Conservation (phyloP, 1,140 invertebrate genomes). For the Ceratosolen solmsi region DNA sequence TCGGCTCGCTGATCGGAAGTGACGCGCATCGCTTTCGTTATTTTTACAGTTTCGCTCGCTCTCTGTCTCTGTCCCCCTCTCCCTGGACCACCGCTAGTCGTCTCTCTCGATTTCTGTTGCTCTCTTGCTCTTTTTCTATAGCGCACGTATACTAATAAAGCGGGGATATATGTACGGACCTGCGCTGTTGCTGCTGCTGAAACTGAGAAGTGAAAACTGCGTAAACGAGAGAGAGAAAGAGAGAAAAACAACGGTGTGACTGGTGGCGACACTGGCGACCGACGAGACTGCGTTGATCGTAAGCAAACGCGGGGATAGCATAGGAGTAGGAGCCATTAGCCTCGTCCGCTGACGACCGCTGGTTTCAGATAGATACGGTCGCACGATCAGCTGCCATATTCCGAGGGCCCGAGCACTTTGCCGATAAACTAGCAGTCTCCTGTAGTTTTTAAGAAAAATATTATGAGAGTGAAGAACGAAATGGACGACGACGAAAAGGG, state of each 20-base stretch:
- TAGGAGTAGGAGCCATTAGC: conserved; percentile 68
- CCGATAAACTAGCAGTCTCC: conserved; percentile 63
- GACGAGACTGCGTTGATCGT: neutral
- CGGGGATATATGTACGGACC: neutral
- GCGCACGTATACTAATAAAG: neutral
- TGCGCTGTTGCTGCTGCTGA: neutral
- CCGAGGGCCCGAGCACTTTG: conserved; percentile 60
- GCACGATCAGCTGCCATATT: conserved; percentile 66
- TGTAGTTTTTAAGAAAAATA: conserved; percentile 70
- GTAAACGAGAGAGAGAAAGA: neutral
- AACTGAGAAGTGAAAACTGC: neutral
- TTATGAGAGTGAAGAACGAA: conserved; percentile 76
- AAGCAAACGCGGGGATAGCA: conserved; percentile 15
- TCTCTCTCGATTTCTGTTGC: neutral
- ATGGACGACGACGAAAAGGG: conserved; percentile 77
- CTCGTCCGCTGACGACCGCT: conserved; percentile 59
- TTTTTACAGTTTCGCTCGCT: conserved; percentile 67
- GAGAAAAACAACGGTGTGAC: conserved; percentile 1
- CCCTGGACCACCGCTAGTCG: too few relatives aligned
- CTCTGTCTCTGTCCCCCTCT: neutral
- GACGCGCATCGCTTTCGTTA: conserved; percentile 68
- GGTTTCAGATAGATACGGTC: neutral
- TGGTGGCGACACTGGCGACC: neutral
- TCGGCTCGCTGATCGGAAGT: conserved; percentile 61
- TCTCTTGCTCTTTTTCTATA: neutral